Evolutionary conservation across 1,140 invertebrate genomes (phyloP), one percentile per base, ranked within the genome.

Genomic region (Micrasema longulum): DNA sequence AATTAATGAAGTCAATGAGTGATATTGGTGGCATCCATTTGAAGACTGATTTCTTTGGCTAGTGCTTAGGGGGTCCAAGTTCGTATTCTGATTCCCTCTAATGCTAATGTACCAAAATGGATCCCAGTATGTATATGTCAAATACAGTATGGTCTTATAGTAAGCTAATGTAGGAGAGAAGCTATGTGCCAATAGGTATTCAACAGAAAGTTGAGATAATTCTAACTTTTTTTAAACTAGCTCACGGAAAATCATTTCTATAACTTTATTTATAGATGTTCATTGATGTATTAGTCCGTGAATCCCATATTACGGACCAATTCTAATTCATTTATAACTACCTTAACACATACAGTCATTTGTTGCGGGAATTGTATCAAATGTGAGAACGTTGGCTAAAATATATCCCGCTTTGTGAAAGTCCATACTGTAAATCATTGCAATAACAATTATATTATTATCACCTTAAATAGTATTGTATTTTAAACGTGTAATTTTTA

Each of bases 21-120:
- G 64, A 69, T 73, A 69, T 71, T 71, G 73, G 70, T 64, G 73
- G 73, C 64, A 74, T 74, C 73, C 73, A 74, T 74, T 74, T 74
- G 68, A 74, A 74, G 73, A 74, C 73, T 74, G 73, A 74, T 67
- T 71, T 62, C 52, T 71, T 71, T 74, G 68, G 69, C 62, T 74
- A 74, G 69, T 62, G 73, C 73, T 66, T 64, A 55, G 69, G 55
- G 73, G 65, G 31, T 52, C 63, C 35, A 70, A 38, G 23, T 66
- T 47, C 47, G 45, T 60, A 55, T n/a, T n/a, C n/a, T n/a, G n/a
- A n/a, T 69, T 68, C 73, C 68, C 73, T 67, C 68, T 53, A n/a
- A 65, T 74, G 73, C 73, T 74, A 68, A 62, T 67, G 50, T 74
- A 74, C 68, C 60, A 71, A 62, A 74, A 74, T 74, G 73, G 73